phyloP scores from a whole-genome alignment of 2,888 invertebrate species.

The Melanostoma scalare region DNA sequence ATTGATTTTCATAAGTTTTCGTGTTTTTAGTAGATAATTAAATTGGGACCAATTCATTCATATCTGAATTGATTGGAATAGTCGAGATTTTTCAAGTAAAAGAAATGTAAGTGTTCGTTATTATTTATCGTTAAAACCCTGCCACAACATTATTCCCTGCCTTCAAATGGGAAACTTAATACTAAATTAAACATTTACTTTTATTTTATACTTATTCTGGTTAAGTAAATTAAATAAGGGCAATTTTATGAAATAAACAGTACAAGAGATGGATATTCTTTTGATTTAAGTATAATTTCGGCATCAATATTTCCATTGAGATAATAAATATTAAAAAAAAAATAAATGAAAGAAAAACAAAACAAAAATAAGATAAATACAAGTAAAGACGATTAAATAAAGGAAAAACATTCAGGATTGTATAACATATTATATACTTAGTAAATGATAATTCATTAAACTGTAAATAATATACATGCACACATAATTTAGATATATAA shows the following conservation, averaged over 20 bases:
- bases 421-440: slow-evolving; percentile 78
- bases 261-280: neutral
- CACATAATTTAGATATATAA: slow-evolving; percentile 74
- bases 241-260: neutral
- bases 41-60: slow-evolving; percentile 78
- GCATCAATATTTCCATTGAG: slow-evolving; percentile 77
- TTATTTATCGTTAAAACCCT: slow-evolving; percentile 5
- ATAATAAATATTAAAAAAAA: slow-evolving; percentile 34
- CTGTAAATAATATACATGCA: slow-evolving; percentile 74
- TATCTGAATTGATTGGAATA: slow-evolving; percentile 78
- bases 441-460: slow-evolving; percentile 73
- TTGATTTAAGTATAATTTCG: slow-evolving; percentile 66
- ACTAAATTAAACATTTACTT: neutral
- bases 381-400: slow-evolving; percentile 75
- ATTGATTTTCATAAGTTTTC: slow-evolving; percentile 60
- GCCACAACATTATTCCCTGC: neutral
- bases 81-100: slow-evolving; percentile 56
- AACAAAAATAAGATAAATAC: slow-evolving; percentile 5
- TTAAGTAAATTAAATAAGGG: neutral
- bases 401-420: slow-evolving; percentile 77
- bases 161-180: neutral
- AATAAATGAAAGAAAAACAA: slow-evolving; percentile 67
- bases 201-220: slow-evolving; percentile 15
- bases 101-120: slow-evolving; percentile 23
- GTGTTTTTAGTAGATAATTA: slow-evolving; percentile 72